These are phyloP conservation scores for Argopecten irradians DNA, from an alignment of 1,140 invertebrate species.

Conservation along the genomic window DNA sequence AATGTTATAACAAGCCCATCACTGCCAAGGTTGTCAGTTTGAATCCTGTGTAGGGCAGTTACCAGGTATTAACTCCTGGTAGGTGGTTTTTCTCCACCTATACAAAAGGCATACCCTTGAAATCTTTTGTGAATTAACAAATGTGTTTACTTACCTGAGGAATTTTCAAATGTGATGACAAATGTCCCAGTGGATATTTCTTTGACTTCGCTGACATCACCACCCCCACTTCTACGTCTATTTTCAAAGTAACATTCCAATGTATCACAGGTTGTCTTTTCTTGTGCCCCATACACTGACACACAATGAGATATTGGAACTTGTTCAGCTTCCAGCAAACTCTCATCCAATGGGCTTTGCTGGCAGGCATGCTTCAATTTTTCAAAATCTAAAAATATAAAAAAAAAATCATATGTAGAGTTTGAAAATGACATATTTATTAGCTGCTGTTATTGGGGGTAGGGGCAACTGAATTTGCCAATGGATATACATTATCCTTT, in stretches of 20 bases:
- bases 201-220: slow-evolving; percentile 47
- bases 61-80: too few species aligned
- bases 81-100: too few species aligned
- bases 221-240: slow-evolving; percentile 51
- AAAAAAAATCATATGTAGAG: too few species aligned
- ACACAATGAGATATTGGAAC: slow-evolving; percentile 55
- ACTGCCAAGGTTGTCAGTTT: too few species aligned
- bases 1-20: too few species aligned
- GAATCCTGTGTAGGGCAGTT: too few species aligned
- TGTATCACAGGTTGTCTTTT: slow-evolving; percentile 46
- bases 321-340: slow-evolving; percentile 34
- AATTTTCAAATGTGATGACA: slow-evolving; percentile 52
- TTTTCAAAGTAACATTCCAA: slow-evolving; percentile 60
- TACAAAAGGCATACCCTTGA: too few species aligned
- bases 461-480: too few species aligned
- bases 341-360: slow-evolving; percentile 46
- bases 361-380: slow-evolving; percentile 44
- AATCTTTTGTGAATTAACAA: too few species aligned
- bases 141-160: slow-evolving; percentile 50
- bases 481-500: too few species aligned
- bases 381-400: slow-evolving; percentile 47
- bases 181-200: slow-evolving; percentile 36
- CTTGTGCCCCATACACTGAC: slow-evolving; percentile 42
- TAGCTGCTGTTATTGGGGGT: too few species aligned
- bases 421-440: too few species aligned